A percentile compares a stretch with the other conserved stretches of the same genome.
Conservation (phyloP, 2,113 vertebrate genomes). For the Hepsetus odoe region DNA sequence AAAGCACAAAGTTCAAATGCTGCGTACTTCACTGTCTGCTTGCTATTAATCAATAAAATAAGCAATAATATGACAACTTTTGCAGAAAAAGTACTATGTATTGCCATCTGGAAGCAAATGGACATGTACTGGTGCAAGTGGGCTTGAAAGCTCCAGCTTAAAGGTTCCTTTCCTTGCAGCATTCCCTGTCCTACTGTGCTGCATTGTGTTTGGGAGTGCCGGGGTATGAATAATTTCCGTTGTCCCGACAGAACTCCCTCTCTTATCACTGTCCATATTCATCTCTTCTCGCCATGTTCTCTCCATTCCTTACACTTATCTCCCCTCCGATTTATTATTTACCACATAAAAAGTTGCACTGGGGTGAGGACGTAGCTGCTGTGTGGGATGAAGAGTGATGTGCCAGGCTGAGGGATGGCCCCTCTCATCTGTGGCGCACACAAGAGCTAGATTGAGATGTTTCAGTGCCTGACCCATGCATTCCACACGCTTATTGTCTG, state of each 20-base stretch:
- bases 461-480: constrained; percentile 24
- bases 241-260: constrained; percentile 32
- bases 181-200: not conserved
- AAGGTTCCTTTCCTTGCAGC: not conserved
- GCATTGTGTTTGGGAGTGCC: not conserved
- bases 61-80: too few species aligned
- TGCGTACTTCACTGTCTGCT: too few species aligned
- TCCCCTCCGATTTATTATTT: constrained; percentile 51
- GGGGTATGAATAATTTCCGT: constrained; percentile 44
- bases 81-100: too few species aligned
- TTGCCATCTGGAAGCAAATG: not conserved
- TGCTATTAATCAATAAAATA: too few species aligned
- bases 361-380: not conserved
- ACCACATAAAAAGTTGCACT: constrained; percentile 26
- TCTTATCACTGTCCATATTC: constrained; percentile 47
- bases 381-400: constrained; percentile 35
- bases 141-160: not conserved
- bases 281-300: constrained; percentile 41
- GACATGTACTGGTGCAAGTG: not conserved
- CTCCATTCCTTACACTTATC: constrained; percentile 39
- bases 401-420: constrained; percentile 48
- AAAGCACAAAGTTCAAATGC: too few species aligned
- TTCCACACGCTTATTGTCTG: constrained; percentile 42
- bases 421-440: constrained; percentile 17
- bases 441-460: constrained; percentile 30